Evolutionary conservation across 2,888 invertebrate genomes (phyloP).

Genomic region (Thyatira batis): DNA sequence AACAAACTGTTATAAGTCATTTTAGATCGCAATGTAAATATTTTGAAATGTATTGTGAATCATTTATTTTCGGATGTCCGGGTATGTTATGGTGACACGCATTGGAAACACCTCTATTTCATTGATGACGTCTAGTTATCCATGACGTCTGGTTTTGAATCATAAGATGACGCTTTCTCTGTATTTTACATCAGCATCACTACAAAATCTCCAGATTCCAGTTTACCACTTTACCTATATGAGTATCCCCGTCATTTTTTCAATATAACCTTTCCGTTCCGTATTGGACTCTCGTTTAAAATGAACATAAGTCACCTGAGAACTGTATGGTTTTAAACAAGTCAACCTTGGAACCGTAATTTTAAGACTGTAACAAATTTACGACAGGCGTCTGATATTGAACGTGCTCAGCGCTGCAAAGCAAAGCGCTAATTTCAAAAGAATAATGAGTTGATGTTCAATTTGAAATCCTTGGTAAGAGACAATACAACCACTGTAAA

Average conservation of each 20-base stretch:
- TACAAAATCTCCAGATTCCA: background rate
- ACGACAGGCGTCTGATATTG: background rate
- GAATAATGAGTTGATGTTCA: background rate
- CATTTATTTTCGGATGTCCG: background rate
- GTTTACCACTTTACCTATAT: too few relatives aligned
- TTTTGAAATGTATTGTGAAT: background rate
- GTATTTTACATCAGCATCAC: background rate
- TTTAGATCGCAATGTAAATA: background rate
- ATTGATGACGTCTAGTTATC: background rate
- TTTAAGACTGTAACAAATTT: background rate
- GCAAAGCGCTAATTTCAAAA: background rate
- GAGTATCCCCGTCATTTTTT: too few relatives aligned
- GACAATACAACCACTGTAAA: background rate
- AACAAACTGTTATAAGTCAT: background rate
- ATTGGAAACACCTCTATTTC: background rate
- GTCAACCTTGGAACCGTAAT: background rate
- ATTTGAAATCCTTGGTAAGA: background rate
- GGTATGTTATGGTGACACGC: background rate
- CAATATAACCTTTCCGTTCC: background rate
- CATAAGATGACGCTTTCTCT: background rate
- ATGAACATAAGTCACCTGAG: background rate
- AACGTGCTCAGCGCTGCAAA: background rate
- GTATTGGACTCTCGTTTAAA: background rate
- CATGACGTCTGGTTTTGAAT: background rate
- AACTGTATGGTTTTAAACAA: background rate